phyloP scores from a whole-genome alignment of 64 coral and sea anemone species.

The Porites australiensis region DNA sequence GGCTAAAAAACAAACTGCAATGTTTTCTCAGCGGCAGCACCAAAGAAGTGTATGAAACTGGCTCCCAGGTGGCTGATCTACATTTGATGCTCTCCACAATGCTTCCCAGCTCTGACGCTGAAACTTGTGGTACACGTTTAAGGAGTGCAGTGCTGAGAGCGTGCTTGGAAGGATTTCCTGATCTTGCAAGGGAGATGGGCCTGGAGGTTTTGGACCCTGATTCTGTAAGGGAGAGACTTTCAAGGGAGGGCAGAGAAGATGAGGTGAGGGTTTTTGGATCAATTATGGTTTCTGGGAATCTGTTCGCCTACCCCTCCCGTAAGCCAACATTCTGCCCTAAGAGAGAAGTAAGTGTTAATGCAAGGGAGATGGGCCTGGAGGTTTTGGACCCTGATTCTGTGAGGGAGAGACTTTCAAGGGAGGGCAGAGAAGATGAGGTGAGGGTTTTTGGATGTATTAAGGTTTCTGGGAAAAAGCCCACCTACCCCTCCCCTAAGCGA shows the following conservation, averaged over 20 bases:
- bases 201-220: constrained; percentile 64
- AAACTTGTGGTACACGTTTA: constrained; percentile 59
- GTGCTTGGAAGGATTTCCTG: constrained; percentile 71
- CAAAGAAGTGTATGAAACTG: constrained; percentile 98
- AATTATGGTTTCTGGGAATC: too few relatives aligned
- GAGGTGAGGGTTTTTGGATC: constrained; percentile 43
- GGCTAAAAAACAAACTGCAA: constrained; percentile 83
- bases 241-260: constrained; percentile 66
- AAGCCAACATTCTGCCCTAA: too few relatives aligned
- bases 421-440: constrained; percentile 83
- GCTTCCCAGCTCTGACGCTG: constrained; percentile 4
- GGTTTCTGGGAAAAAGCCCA: background rate
- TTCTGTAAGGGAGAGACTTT: constrained; percentile 58
- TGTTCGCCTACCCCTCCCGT: too few relatives aligned
- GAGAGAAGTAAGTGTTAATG: too few relatives aligned
- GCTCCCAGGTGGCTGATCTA: constrained; percentile 96
- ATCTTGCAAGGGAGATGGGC: constrained; percentile 96
- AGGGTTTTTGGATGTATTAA: background rate
- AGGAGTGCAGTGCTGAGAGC: constrained; percentile 66
- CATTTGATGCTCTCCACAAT: constrained; percentile 83
- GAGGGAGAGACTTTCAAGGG: constrained; percentile 51
- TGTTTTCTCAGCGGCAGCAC: constrained; percentile 85
- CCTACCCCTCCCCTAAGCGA: too few relatives aligned
- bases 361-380: constrained; percentile 94
- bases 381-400: constrained; percentile 52